Evolutionary conservation across 2,888 invertebrate species (phyloP).

Genomic region (Gortyna flavago): DNA sequence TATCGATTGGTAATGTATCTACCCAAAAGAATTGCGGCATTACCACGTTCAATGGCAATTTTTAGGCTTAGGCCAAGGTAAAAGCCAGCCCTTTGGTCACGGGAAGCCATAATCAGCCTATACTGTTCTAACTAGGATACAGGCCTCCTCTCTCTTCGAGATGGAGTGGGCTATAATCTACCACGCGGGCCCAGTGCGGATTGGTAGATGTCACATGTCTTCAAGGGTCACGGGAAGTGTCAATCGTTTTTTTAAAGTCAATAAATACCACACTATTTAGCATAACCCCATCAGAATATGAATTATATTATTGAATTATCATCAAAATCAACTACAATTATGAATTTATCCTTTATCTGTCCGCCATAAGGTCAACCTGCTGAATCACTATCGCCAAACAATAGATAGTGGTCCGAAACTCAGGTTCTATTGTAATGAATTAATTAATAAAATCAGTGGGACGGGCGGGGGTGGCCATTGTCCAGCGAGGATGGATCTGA

Average conservation of each 20-base stretch:
- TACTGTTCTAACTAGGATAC: no score
- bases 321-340: conserved; percentile 58
- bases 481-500: conserved; percentile 87
- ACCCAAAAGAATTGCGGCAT: neutral
- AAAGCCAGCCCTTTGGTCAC: neutral
- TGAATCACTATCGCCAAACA: conserved; percentile 83
- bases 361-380: conserved; percentile 75
- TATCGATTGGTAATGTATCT: no score
- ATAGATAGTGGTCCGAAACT: conserved; percentile 85
- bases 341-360: conserved; percentile 61
- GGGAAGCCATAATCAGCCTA: neutral
- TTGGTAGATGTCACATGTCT: no score
- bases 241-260: neutral
- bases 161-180: no score
- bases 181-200: no score
- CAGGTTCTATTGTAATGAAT: conserved; percentile 89
- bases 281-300: conserved; percentile 8
- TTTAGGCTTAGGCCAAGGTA: no score
- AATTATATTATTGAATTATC: conserved; percentile 45
- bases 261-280: neutral
- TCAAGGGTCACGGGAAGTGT: neutral
- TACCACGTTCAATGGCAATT: no score
- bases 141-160: no score
- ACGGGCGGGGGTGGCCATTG: conserved; percentile 81
- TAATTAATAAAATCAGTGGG: conserved; percentile 89